These are phyloP conservation scores for Platycheirus albimanus DNA, from an alignment of 2,888 invertebrate species.

Conservation along the genomic window DNA sequence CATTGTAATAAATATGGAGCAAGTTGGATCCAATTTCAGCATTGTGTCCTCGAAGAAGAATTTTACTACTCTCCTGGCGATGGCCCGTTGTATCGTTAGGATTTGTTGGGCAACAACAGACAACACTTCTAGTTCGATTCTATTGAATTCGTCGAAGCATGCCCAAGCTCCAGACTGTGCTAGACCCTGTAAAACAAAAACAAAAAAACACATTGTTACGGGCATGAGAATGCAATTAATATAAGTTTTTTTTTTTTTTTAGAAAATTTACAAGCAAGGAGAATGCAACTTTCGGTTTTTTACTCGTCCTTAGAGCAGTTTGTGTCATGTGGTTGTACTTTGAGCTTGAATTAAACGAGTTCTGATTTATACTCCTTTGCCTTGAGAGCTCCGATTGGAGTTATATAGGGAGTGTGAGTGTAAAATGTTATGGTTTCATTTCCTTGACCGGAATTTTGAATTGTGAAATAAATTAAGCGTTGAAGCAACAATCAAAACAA, in stretches of 20 bases:
- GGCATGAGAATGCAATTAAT: conserved; percentile 61
- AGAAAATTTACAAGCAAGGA: not conserved
- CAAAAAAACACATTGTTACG: conserved; percentile 12
- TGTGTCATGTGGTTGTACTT: not conserved
- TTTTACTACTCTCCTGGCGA: conserved; percentile 89
- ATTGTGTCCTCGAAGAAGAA: conserved; percentile 96
- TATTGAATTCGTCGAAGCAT: conserved; percentile 97
- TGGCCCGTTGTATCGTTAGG: conserved; percentile 94
- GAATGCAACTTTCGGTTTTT: not conserved
- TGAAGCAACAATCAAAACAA: not conserved
- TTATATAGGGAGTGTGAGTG: not conserved
- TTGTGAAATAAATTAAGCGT: conserved; percentile 42
- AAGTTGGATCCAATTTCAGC: conserved; percentile 93
- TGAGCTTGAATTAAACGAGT: conserved; percentile 32
- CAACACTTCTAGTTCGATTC: conserved; percentile 95
- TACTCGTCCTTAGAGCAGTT: no score
- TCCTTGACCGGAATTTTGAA: not conserved
- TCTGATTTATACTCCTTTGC: conserved; percentile 30
- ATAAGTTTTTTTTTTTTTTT: conserved; percentile 5
- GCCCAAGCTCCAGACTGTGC: conserved; percentile 97
- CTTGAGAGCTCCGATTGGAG: not conserved
- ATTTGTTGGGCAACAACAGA: conserved; percentile 98
- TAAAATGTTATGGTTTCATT: not conserved
- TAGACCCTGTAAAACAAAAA: conserved; percentile 86
- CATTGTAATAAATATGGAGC: conserved; percentile 96